Evolutionary conservation across 2,797 vertebrate genomes (phyloP).

Genomic region (Mormyrops attenuatus): DNA sequence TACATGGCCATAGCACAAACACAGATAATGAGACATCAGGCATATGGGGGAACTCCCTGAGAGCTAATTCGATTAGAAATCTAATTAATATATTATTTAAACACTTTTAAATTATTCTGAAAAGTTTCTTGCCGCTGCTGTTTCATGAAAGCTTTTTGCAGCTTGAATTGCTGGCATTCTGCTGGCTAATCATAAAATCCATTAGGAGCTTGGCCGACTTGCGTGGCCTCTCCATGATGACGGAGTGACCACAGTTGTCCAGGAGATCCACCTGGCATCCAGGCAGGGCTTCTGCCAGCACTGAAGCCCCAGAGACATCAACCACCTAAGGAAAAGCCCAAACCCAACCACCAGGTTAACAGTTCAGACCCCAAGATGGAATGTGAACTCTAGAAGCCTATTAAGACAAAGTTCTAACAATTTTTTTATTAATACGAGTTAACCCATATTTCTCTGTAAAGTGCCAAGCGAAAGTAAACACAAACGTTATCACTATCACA

Average conservation of each 20-base stretch:
- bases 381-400: neutral
- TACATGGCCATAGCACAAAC: neutral
- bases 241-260: constrained; percentile 85
- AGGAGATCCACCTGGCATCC: constrained; percentile 74
- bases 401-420: neutral
- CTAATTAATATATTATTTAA: constrained; percentile 19
- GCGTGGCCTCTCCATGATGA: constrained; percentile 81
- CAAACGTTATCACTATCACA: neutral
- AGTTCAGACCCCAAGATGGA: neutral
- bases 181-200: constrained; percentile 68
- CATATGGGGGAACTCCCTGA: constrained; percentile 25
- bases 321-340: constrained; percentile 63
- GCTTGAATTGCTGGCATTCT: constrained; percentile 53
- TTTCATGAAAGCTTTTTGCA: constrained; percentile 72
- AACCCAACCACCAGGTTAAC: neutral
- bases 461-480: neutral
- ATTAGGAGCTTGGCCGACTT: constrained; percentile 77
- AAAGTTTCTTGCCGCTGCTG: neutral
- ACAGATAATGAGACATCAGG: neutral
- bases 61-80: constrained; percentile 23
- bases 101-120: neutral
- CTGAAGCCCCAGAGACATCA: constrained; percentile 74
- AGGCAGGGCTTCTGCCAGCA: constrained; percentile 62
- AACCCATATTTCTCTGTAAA: neutral
- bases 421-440: neutral